Percentiles rank a stretch among this genome's conserved stretches.
Conservation (phyloP, 2,888 invertebrate genomes). For the Priocnemis perturbator region DNA sequence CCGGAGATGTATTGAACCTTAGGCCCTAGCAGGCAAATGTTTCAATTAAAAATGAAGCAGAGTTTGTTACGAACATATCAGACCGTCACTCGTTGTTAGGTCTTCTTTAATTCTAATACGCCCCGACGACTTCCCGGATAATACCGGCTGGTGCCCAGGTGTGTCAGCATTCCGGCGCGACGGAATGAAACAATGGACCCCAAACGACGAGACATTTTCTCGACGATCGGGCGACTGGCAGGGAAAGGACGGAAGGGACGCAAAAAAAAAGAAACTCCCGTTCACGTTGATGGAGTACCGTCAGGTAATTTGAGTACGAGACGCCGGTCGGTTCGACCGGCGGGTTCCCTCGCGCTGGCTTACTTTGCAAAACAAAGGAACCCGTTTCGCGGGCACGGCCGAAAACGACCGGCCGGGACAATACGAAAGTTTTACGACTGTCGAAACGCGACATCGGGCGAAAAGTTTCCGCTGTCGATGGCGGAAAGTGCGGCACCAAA, state of each 20-base stretch:
- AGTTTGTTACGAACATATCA: too few relatives aligned
- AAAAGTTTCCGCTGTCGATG: constrained; percentile 46
- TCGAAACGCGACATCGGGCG: constrained; percentile 34
- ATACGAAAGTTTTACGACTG: constrained; percentile 56
- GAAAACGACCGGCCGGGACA: constrained; percentile 42
- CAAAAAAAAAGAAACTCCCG: background rate
- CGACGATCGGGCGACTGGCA: background rate
- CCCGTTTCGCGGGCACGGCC: constrained; percentile 1
- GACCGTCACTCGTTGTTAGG: too few relatives aligned
- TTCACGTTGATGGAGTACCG: constrained; percentile 5
- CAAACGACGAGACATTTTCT: constrained; percentile 8
- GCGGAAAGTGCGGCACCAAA: constrained; percentile 12
- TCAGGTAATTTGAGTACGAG: constrained; percentile 16
- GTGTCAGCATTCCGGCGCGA: background rate
- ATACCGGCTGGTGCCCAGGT: background rate
- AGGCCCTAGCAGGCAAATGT: too few relatives aligned
- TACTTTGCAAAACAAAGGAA: constrained; percentile 31
- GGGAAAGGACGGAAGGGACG: constrained; percentile 3
- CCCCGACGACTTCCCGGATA: too few relatives aligned
- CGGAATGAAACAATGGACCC: constrained; percentile 19
- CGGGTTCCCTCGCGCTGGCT: background rate
- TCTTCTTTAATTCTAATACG: too few relatives aligned
- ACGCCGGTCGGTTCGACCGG: constrained; percentile 14
- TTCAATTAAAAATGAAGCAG: too few relatives aligned
- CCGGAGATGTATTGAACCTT: too few relatives aligned